phyloP scores from a whole-genome alignment of 2,113 vertebrate genomes.

The cat (Felis catus) region DNA sequence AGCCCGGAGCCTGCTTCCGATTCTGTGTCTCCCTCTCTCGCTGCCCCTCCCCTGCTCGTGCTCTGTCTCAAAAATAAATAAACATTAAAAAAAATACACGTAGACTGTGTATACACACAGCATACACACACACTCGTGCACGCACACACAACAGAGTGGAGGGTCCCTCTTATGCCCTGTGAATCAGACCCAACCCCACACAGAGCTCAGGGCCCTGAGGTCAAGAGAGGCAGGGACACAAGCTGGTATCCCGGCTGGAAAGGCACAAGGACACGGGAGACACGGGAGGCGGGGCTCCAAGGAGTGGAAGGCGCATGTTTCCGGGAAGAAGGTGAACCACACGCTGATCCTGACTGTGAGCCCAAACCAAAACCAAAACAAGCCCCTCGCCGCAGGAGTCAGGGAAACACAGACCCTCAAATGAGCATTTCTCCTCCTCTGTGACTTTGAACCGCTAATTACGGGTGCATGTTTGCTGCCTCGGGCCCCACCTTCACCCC shows the following conservation, averaged over 20 bases:
- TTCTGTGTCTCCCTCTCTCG: no score
- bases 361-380: background rate
- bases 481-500: rapidly evolving
- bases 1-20: no score
- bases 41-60: no score
- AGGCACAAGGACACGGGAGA: rapidly evolving
- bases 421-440: background rate
- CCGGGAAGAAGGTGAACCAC: rapidly evolving
- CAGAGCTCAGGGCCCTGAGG: background rate
- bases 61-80: no score
- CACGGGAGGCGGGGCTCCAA: rapidly evolving
- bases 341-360: no score
- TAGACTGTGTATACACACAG: no score
- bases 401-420: no score
- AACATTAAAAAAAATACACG: no score
- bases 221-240: rapidly evolving
- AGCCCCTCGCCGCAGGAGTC: background rate
- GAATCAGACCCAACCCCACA: background rate
- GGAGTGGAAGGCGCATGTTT: background rate
- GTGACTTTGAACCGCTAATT: no score
- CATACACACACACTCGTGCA: background rate
- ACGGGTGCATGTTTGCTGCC: rapidly evolving
- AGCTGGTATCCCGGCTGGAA: background rate
- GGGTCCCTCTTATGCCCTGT: rapidly evolving
- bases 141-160: background rate